Percentiles rank a stretch among this genome's conserved stretches.
phyloP scores from a whole-genome alignment of 2,888 invertebrate genomes.

The Perizoma flavofasciatum region DNA sequence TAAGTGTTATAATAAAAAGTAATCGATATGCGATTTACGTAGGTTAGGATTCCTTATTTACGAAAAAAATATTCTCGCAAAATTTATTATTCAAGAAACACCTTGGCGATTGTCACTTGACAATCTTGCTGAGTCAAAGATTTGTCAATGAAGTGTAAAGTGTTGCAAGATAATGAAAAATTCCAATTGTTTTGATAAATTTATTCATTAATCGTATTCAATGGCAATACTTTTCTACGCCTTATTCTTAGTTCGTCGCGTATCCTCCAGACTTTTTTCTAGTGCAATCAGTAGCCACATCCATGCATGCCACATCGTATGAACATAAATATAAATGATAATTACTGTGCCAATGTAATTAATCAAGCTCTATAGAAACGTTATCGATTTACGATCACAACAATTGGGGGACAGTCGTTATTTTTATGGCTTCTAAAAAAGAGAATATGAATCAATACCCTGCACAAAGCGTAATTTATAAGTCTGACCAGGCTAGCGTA shows the following conservation, averaged over 20 bases:
- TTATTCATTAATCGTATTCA: conserved; percentile 14
- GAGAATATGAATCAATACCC: conserved; percentile 68
- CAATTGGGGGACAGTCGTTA: conserved; percentile 73
- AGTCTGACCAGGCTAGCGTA: conserved; percentile 58
- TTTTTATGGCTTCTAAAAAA: conserved; percentile 78
- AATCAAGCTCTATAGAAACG: conserved; percentile 56
- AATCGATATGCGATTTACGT: too few species aligned
- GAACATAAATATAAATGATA: conserved; percentile 27
- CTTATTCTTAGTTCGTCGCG: too few species aligned
- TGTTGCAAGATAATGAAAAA: too few species aligned
- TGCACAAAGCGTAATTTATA: conserved; percentile 73
- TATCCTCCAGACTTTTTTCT: too few species aligned
- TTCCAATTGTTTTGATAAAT: conserved; percentile 6
- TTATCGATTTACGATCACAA: conserved; percentile 69
- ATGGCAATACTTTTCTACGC: neutral
- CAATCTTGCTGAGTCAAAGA: too few species aligned
- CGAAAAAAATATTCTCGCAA: too few species aligned
- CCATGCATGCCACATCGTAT: neutral
- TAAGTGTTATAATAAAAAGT: too few species aligned
- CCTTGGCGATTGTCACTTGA: too few species aligned
- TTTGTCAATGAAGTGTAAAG: too few species aligned
- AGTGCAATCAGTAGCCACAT: neutral
- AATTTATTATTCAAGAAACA: too few species aligned
- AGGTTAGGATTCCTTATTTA: too few species aligned
- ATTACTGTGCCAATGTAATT: conserved; percentile 37